Evolutionary conservation across 2,113 vertebrate genomes (phyloP), one percentile per base, ranked within the genome.

Genomic region (Agapornis roseicollis): DNA sequence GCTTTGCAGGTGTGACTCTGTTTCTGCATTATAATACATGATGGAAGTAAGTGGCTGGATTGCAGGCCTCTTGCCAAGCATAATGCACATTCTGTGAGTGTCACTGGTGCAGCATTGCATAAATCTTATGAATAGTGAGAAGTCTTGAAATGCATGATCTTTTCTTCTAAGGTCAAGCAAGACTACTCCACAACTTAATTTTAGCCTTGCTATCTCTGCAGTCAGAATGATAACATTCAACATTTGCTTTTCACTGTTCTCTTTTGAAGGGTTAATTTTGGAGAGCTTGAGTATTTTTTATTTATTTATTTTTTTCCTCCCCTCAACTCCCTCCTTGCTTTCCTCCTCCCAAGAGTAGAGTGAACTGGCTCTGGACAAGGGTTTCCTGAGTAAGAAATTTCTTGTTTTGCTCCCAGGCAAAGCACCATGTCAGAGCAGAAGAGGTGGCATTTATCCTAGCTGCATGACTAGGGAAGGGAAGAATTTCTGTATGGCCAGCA

Each of bases 1-100:
- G 93, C 72, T 97, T 96, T 98, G 97, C 98, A 99, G 98, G 98
- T 98, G 97, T 98, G 98, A 97, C 98, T 98, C 94, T 94, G 80
- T 98, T 98, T 97, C 96, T 97, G 41, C 88, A 93, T 96, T 96
- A 85, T 96, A 93, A 96, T 88, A 90, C 29, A 65, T 46, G 97
- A 90, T 84, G 80, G 92, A 90, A 86, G 81, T 78, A 83, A 93
- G 83, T 55, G 80, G 79, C 94, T 91, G 87, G 90, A 61, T 90
- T 80, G 89, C 68, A 92, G 89, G 91, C 82, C 89, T 66, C 49
- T 86, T 96, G 94, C 93, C 97, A 96, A 89, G 64, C 11, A 13
- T 88, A 88, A 91, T 63, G 95, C 95, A 93, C 92, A 84, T 95
- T 97, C 95, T 90, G 49, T 1, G 42, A 92, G 90, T 88, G 94